Evolutionary conservation across 2,113 vertebrate species (phyloP), one percentile per base, ranked within the genome.

Genomic region (Erythrocercus mccallii): DNA sequence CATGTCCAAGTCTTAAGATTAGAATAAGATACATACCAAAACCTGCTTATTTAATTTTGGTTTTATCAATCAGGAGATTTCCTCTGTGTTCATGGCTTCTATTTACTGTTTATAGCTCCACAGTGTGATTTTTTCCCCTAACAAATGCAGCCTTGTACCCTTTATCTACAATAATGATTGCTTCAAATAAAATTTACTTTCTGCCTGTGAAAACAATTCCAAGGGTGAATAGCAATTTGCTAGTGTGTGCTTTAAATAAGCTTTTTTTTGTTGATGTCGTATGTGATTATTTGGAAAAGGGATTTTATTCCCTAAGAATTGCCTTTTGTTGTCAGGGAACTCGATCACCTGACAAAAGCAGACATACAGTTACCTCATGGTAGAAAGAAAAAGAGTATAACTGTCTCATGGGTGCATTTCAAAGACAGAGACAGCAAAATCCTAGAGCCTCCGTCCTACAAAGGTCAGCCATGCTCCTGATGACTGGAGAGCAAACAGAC

Each of bases 131-230:
- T 79, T 85, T 72, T 53, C 37, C n/a, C 64, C 12, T 33, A 80
- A 79, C 33, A 92, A 91, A 87, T 57, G 31, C 10, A 72, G 35
- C 27, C 37, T 79, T 44, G 6, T 69, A 69, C 21, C 28, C 53
- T 30, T 86, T 54, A 66, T 44, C 54, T 92, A 37, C 27, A 69
- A 27, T 64, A 85, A 86, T 7, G 45, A 42, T 51, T 64, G 24
- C 44, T 90, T 94, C 58, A 81, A 78, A 81, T 80, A 44, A 88
- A 86, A 93, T 86, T 51, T 84, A 24, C 50, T 79, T 92, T 80
- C 24, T 86, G 23, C 45, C 58, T 56, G 48, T 2, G 20, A 90
- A 85, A 96, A 68, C 62, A 87, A 15, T 92, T 88, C 35, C 60
- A 66, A 58, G 5, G 10, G 33, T 77, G 83, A 66, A 92, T 44